Conservation (phyloP, 2,888 invertebrate genomes). For the Orchesellides sinensis region DNA sequence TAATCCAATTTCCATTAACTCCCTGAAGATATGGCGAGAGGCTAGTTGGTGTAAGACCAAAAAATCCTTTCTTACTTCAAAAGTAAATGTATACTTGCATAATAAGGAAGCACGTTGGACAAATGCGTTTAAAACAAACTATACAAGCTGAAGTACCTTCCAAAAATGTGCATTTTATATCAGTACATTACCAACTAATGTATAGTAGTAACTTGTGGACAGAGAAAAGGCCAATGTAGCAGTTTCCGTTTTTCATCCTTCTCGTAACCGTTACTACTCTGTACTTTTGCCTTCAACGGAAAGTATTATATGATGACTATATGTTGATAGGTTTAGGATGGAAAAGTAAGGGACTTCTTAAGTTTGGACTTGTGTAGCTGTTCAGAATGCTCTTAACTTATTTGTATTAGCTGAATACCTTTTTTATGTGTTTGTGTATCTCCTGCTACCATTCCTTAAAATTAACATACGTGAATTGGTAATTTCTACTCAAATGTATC, state of each 20-base stretch:
- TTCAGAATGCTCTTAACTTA: not conserved
- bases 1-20: constrained; percentile 55
- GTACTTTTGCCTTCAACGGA: not conserved
- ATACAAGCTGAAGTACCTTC: not conserved
- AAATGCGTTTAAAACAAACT: too few species aligned
- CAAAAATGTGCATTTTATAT: too few species aligned
- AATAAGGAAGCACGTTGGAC: not conserved
- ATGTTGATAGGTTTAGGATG: not conserved
- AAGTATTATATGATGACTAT: not conserved
- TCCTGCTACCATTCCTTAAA: too few species aligned
- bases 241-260: constrained; percentile 5
- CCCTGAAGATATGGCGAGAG: constrained; percentile 18
- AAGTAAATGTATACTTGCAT: not conserved
- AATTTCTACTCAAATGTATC: too few species aligned
- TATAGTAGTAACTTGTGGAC: constrained; percentile 15
- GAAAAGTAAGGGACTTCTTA: not conserved
- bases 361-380: not conserved
- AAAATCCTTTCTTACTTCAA: not conserved
- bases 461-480: too few species aligned
- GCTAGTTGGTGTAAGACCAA: constrained; percentile 29
- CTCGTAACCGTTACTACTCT: not conserved
- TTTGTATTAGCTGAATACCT: not conserved
- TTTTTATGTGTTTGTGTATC: too few species aligned
- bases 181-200: not conserved
- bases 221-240: constrained; percentile 22